phyloP scores from a whole-genome alignment of 2,888 invertebrate species.

The Spisula solida region DNA sequence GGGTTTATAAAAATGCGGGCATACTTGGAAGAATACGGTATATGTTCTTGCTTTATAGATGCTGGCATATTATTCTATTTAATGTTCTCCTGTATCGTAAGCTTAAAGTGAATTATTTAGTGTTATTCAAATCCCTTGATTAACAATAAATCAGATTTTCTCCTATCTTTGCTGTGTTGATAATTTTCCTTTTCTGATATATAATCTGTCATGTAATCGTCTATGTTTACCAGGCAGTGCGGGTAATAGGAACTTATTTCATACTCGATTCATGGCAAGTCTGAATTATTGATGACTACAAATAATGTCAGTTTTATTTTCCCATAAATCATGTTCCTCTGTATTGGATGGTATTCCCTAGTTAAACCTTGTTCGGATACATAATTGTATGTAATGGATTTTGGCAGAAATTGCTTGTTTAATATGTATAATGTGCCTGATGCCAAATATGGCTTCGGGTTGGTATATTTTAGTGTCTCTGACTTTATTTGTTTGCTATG shows the following conservation, averaged over 20 bases:
- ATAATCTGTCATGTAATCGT: neutral
- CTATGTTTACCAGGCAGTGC: neutral
- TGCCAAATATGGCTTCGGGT: neutral
- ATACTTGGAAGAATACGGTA: no score
- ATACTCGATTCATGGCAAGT: neutral
- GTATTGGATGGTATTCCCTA: conserved; percentile 1
- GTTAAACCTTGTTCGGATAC: neutral
- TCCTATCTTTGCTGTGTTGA: neutral
- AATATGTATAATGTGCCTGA: neutral
- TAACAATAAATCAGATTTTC: neutral
- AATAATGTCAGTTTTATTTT: conserved; percentile 16
- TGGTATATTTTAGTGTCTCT: neutral
- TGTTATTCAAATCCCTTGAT: neutral
- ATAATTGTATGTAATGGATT: neutral
- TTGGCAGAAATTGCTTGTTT: neutral
- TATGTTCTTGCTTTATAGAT: no score
- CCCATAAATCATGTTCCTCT: neutral
- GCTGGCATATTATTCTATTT: neutral
- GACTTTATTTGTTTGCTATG: neutral
- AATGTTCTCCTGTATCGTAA: neutral
- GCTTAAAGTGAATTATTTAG: conserved; percentile 20
- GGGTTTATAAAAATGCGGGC: no score
- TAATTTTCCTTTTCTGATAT: neutral
- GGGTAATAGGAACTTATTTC: neutral
- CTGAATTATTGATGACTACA: neutral